Base-by-base conservation (phyloP, 2,797 vertebrate genomes). In the Nyctibius grandis region DNA sequence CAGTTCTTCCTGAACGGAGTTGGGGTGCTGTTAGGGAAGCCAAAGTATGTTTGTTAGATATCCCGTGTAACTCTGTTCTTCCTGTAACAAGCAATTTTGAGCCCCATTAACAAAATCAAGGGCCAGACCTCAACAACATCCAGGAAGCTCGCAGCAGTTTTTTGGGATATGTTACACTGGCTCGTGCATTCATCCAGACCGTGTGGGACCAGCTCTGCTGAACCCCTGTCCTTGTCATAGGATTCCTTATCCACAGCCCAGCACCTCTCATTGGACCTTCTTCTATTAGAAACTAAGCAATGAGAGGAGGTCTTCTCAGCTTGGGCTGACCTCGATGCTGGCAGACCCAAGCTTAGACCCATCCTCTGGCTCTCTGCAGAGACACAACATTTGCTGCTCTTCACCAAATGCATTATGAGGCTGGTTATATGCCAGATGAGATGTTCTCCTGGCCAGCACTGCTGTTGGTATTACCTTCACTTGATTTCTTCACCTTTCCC, bases 151-250 rank as follows among this genome's bases (percentile, higher is more conserved):
- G 8, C 2, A 5, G 21, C 7, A 40, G 15, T 23, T 60, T 64
- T 15, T 15, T 2, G n/a, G 50, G n/a, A 4, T 45, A 13, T 5
- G 6, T 59, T 68, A 18, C 36, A 12, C 18, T 20, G 18, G 20
- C 10, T 79, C 0, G 0, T 54, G 23, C 5, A 0, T 36, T 33
- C 28, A 6, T 17, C 31, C 45, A 38, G 48, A 42, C 5, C 0
- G 0, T 33, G 67, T 26, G 25, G 44, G 26, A 72, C 53, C n/a
- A 47, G 38, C 45, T 47, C 29, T 42, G 74, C 11, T 5, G 53
- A 73, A 48, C 15, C 12, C 11, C 12, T 40, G 15, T 33, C 34
- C 50, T 54, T 60, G 11, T 40, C 33, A 14, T n/a, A 44, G 42
- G 16, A 19, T 45, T 86, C 64, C 60, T 69, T 60, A 21, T 23